Conservation (phyloP, 2,797 vertebrate genomes). For the Rhinogobio ventralis region DNA sequence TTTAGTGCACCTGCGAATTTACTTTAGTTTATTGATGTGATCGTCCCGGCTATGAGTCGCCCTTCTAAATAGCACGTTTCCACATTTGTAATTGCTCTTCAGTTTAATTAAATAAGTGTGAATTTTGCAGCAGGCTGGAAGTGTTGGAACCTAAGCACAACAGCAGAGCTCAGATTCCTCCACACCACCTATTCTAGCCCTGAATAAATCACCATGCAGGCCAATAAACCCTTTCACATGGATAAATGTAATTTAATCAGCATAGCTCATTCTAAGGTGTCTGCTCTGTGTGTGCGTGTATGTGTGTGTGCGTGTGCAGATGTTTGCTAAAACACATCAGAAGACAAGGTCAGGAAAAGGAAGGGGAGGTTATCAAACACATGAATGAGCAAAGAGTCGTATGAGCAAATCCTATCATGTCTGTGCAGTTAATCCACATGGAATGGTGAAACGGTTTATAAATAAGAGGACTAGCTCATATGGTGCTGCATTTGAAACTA, state of each 20-base stretch:
- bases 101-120: constrained; percentile 52
- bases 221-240: constrained; percentile 43
- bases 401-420: constrained; percentile 9
- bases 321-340: not conserved
- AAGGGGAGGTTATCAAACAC: constrained; percentile 37
- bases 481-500: not conserved
- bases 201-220: constrained; percentile 39
- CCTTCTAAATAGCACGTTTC: constrained; percentile 31
- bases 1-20: not conserved
- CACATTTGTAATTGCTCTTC: constrained; percentile 41
- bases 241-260: constrained; percentile 53
- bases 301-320: not conserved
- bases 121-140: constrained; percentile 41
- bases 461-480: not conserved
- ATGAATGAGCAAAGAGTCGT: constrained; percentile 24
- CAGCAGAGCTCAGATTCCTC: not conserved
- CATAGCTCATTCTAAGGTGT: constrained; percentile 39
- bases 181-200: not conserved
- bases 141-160: constrained; percentile 15
- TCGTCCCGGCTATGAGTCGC: not conserved
- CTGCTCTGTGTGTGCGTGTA: not conserved
- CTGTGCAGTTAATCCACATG: constrained; percentile 8
- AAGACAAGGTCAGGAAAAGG: constrained; percentile 22
- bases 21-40: constrained; percentile 17
- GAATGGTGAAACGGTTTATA: not conserved